Evolutionary conservation across 35 echinoderm and acorn worm genomes (phyloP).

Genomic region (Acanthaster planci): DNA sequence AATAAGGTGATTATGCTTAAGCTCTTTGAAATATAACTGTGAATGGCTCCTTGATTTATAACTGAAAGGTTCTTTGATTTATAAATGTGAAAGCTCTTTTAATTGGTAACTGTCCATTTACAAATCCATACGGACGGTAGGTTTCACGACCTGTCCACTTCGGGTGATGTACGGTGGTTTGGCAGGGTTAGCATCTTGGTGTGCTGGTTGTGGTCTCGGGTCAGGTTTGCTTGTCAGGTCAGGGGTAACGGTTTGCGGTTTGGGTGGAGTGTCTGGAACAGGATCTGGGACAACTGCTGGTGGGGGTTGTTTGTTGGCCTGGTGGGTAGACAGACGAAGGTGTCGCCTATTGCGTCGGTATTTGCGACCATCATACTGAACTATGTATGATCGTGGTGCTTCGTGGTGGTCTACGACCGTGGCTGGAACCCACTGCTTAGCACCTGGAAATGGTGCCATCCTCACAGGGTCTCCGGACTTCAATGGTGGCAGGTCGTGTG

Average conservation of each 20-base stretch:
- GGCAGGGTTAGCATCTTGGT: neutral
- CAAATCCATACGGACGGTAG: neutral
- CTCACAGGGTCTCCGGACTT: conserved; percentile 56
- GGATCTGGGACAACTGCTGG: neutral
- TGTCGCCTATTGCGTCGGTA: conserved; percentile 60
- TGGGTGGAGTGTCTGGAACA: neutral
- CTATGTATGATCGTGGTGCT: conserved; percentile 56
- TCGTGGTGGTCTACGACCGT: conserved; percentile 47
- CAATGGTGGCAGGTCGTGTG: conserved; percentile 32
- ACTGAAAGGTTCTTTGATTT: no score
- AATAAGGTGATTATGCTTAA: no score
- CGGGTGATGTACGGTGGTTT: neutral
- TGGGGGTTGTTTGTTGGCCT: conserved; percentile 24
- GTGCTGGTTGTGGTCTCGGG: neutral
- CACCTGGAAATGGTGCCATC: conserved; percentile 48
- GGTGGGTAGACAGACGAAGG: conserved; percentile 24
- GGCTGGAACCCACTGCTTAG: no score
- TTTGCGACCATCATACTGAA: conserved; percentile 49
- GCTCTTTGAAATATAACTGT: no score
- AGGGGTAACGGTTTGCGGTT: neutral
- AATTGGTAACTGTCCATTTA: no score
- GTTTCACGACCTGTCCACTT: neutral
- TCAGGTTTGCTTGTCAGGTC: neutral
- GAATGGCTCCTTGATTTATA: no score
- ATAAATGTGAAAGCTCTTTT: no score